Evolutionary conservation across 2,888 invertebrate genomes (phyloP).

Genomic region (Noctua pronuba): DNA sequence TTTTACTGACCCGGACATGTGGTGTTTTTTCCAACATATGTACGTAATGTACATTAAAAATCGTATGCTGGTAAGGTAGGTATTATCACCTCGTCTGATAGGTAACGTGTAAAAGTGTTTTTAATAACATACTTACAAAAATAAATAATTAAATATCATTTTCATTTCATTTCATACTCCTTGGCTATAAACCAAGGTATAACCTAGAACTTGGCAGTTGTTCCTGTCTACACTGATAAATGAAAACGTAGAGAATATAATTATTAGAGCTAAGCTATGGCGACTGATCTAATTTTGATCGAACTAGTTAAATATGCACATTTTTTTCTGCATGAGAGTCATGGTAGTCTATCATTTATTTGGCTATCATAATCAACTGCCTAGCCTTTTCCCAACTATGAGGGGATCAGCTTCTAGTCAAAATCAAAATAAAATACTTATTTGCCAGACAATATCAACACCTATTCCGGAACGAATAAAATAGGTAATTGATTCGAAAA

Average conservation of each 20-base stretch:
- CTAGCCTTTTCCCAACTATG: not conserved
- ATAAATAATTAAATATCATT: not conserved
- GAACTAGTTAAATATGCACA: not conserved
- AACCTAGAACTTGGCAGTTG: not conserved
- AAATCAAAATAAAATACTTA: not conserved
- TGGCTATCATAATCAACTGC: not conserved
- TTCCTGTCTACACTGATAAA: too few relatives aligned
- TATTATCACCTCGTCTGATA: not conserved
- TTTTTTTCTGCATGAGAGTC: not conserved
- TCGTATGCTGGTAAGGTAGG: not conserved
- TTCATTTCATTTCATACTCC: not conserved
- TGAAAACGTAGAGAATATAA: not conserved
- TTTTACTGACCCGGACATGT: constrained; percentile 48
- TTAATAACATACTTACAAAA: not conserved
- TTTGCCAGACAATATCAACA: not conserved
- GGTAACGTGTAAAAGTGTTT: not conserved
- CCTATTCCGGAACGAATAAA: not conserved
- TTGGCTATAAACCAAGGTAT: not conserved
- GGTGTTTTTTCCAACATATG: constrained; percentile 40
- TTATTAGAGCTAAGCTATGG: not conserved
- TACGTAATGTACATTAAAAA: constrained; percentile 21
- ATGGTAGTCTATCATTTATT: not conserved
- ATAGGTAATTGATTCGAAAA: not conserved
- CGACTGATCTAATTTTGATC: not conserved
- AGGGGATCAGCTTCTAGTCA: not conserved